Base-by-base conservation (phyloP, 1,140 invertebrate species). In the Colletes gigas region DNA sequence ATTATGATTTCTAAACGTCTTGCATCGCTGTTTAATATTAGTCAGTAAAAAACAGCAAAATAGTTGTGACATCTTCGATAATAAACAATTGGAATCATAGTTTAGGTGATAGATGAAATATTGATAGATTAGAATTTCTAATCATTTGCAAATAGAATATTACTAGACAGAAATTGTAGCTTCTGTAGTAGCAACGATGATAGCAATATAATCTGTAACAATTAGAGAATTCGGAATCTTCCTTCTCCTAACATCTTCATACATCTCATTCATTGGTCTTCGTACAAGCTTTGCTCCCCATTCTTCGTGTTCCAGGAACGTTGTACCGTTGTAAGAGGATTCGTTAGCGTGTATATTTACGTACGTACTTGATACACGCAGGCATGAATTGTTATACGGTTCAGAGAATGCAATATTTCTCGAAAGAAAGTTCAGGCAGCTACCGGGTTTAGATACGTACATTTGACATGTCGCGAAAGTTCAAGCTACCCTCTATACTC, bases 401-500 rank as follows among this genome's bases (percentile, higher is more conserved):
- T 30, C 17, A 47, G 71, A 63, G 10, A 14, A 52, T 19, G 21
- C 30, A 2, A 70, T 41, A 15, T n/a, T 15, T 41, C 41, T 5
- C 44, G 41, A 77, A 60, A 77, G 67, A 78, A 62, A 54, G n/a
- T 52, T 30, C 3, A 19, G 19, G 17, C 44, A 47, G 19, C 4
- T 44, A 52, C 55, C 52, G 59, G 15, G 39, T 55, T 55, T 50
- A 19, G 30, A 55, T 78, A 30, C 2, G 30, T 30, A 54, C 71
- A 50, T 55, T 63, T 39, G 68, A 78, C 69, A 65, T 65, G n/a
- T 78, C 77, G 19, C 15, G 59, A 8, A 65, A 63, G 9, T 47
- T 63, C 21, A 50, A 72, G 47, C 52, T 71, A 78, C 63, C 67
- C 67, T 17, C 54, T 10, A 41, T 62, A 70, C 63, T 71, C 50